Evolutionary conservation across 1,140 invertebrate genomes (phyloP).

Genomic region (Octopus bimaculoides): DNA sequence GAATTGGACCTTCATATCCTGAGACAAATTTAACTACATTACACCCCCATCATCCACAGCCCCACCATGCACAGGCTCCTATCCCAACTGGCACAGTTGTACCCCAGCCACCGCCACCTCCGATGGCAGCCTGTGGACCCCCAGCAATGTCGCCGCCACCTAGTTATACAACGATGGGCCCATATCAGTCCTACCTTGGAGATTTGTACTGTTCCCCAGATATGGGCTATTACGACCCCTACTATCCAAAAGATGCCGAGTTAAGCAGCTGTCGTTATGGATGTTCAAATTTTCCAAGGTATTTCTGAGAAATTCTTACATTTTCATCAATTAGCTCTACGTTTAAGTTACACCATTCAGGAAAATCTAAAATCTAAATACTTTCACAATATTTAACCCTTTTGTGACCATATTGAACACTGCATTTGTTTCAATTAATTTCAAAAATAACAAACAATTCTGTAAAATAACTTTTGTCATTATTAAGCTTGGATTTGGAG

Average conservation of each 20-base stretch:
- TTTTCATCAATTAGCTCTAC: neutral
- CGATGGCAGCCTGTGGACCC: neutral
- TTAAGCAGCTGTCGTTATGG: constrained; percentile 27
- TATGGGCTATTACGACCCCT: constrained; percentile 6
- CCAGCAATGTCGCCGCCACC: constrained; percentile 6
- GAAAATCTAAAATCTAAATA: no score
- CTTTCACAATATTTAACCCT: no score
- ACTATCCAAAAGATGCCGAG: constrained; percentile 7
- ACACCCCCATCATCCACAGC: neutral
- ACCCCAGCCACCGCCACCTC: neutral
- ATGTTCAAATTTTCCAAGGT: constrained; percentile 28
- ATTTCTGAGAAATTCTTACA: constrained; percentile 9
- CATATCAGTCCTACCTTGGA: constrained; percentile 8
- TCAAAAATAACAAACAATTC: no score
- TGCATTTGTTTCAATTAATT: no score
- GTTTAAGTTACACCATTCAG: neutral
- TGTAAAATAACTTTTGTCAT: no score
- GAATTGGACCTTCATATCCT: neutral
- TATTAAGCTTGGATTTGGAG: no score
- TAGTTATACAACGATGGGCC: constrained; percentile 3
- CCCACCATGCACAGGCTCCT: neutral
- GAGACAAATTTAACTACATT: neutral
- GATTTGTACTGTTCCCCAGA: constrained; percentile 9
- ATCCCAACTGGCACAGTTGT: neutral
- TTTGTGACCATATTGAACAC: no score